Evolutionary conservation across 2,113 vertebrate species (phyloP), one percentile per base, ranked within the genome.

Genomic region (Chaenogobius annularis): DNA sequence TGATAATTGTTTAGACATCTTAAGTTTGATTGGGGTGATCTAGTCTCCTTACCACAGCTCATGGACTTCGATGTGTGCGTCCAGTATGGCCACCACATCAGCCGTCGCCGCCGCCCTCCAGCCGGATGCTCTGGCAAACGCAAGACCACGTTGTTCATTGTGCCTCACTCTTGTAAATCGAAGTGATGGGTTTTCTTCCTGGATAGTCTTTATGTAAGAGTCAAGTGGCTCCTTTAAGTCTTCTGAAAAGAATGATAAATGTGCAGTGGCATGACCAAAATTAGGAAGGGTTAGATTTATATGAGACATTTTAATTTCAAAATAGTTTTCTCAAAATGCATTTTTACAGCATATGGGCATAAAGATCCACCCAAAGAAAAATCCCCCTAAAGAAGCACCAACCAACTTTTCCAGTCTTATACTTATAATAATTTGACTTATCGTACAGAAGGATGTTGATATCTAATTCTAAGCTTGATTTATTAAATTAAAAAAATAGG

Each of bases 11-110:
- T 31, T n/a, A n/a, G n/a, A n/a, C n/a, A n/a, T n/a, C 26, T n/a
- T 52, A 52, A 19, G 50, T 11, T 3, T 46, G 44, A 50, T 19
- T 50, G 48, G 14, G 50, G 50, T n/a, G 19, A 13, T 6, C 17
- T 17, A 31, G 59, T 26, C 26, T 31, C 75, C 85, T 71, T 78
- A 93, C 90, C 91, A 95, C 22, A 84, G 72, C 3, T 81, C 0
- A 5, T 93, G 92, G 54, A 94, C 94, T 87, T 95, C 94, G 12
- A 94, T 76, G 70, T 94, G 93, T 3, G 92, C 92, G 40, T 95
- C 94, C 75, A 95, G 69, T 69, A 95, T 93, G 48, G 92, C 93
- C 3, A 94, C 92, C 66, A 93, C 92, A 0, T 95, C 93, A 0
- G 92, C 94, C 0, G 72, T 85, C 13, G 93, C 88, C 13, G 93